phyloP scores from a whole-genome alignment of 2,113 vertebrate species.

The Dolichallabes microphthalmus region DNA sequence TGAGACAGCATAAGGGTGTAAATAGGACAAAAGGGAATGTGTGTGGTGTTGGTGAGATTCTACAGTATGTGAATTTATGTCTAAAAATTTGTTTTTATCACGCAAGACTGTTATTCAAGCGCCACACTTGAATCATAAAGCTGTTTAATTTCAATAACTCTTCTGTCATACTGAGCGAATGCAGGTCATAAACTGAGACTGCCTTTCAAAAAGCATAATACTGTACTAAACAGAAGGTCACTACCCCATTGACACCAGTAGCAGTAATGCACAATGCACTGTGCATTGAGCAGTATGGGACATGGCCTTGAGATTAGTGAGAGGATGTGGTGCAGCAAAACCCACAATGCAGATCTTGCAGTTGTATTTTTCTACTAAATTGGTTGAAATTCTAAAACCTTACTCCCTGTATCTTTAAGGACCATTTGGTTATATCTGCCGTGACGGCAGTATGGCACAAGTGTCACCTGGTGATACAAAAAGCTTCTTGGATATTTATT shows the following conservation, averaged over 20 bases:
- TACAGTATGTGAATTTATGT: neutral
- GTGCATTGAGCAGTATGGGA: neutral
- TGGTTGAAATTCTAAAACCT: neutral
- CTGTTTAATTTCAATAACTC: neutral
- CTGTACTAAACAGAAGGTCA: neutral
- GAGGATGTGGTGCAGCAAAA: neutral
- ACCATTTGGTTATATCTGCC: neutral
- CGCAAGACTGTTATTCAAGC: neutral
- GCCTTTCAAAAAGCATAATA: neutral
- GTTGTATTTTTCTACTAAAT: neutral
- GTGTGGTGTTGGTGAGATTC: neutral
- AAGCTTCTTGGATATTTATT: constrained; percentile 26
- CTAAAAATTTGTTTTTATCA: neutral
- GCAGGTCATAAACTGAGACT: neutral
- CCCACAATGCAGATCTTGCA: neutral
- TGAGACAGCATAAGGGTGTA: neutral
- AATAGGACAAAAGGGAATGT: neutral
- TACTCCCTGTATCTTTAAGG: neutral
- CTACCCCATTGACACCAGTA: neutral
- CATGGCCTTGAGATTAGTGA: neutral
- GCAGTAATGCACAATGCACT: neutral
- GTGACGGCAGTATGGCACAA: neutral
- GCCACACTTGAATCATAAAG: neutral
- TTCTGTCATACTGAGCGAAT: neutral
- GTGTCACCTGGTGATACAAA: neutral